Percentiles rank a stretch among this genome's conserved stretches.
phyloP scores from a whole-genome alignment of 1,140 invertebrate genomes.

The Aphaenogaster ashmeadi region DNA sequence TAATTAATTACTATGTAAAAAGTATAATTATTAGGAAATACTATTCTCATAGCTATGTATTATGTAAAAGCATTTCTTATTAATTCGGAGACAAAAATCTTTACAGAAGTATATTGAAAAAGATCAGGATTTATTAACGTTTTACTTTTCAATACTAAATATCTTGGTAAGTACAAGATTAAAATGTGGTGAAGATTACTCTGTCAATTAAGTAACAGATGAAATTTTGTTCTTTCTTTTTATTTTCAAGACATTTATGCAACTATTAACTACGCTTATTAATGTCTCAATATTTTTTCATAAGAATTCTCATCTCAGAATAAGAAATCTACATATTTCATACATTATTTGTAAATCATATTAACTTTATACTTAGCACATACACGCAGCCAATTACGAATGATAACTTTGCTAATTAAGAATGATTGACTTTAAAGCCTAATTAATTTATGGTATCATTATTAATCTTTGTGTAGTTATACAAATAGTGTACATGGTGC shows the following conservation, averaged over 20 bases:
- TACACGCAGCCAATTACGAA: background rate
- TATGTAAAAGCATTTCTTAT: background rate
- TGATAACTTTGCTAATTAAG: background rate
- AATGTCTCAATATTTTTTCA: background rate
- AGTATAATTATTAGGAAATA: background rate
- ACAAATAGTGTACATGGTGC: background rate
- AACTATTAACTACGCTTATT: background rate
- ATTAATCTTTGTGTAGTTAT: background rate
- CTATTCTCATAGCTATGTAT: background rate
- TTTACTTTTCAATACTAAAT: slow-evolving; percentile 17
- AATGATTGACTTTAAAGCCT: background rate
- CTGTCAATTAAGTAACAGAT: background rate
- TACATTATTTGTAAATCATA: background rate
- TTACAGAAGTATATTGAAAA: background rate
- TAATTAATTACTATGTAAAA: background rate
- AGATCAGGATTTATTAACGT: background rate
- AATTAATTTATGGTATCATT: background rate
- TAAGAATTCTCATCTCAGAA: slow-evolving; percentile 1
- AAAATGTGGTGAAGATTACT: background rate
- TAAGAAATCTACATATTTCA: background rate
- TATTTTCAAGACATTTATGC: background rate
- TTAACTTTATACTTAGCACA: background rate
- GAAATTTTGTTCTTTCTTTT: background rate
- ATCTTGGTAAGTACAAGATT: background rate
- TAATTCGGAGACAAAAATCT: background rate